Base-by-base conservation (phyloP, 2,888 invertebrate species). In the Archips xylosteana region DNA sequence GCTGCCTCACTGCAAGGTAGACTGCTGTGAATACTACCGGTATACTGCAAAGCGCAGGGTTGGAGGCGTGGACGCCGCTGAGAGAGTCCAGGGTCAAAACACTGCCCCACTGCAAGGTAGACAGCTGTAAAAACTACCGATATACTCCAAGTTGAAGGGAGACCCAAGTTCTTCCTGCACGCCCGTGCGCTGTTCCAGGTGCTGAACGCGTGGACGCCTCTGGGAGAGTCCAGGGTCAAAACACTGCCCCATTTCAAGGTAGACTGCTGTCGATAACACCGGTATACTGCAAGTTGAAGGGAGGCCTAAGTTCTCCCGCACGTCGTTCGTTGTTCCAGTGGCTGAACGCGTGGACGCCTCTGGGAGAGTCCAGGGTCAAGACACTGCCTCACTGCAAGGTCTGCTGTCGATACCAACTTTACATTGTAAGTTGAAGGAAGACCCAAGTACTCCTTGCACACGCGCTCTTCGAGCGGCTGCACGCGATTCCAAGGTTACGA, bases 331-430 rank as follows among this genome's bases (percentile, higher is more conserved):
- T 95, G 15, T 94, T 92, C 82, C 86, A 83, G 1, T 77, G 86
- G 0, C 78, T 95, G 57, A 94, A 94, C 75, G 81, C n/a, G n/a
- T 91, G 91, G 88, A 80, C 77, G 0, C 85, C 85, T 0, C 78
- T 85, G 1, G 75, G 63, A 1, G 83, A 86, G 9, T 75, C 78
- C 0, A 75, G 67, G 0, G 70, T 86, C 2, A 77, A 79, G 64
- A 85, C 82, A 71, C 36, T 93, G 69, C 81, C 84, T 0, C 93
- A 93, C 78, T 93, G 92, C 74, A 90, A 92, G 85, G 94, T 94
- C 13, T 1, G 13, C 13, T 47, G 47, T 36, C 2, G 4, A 2
- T n/a, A n/a, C n/a, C n/a, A n/a, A n/a, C n/a, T n/a, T n/a, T n/a
- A n/a, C n/a, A n/a, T n/a, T n/a, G n/a, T n/a, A n/a, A n/a, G n/a